phyloP scores from a whole-genome alignment of 2,888 invertebrate genomes.

The Tricholauxania praeusta region DNA sequence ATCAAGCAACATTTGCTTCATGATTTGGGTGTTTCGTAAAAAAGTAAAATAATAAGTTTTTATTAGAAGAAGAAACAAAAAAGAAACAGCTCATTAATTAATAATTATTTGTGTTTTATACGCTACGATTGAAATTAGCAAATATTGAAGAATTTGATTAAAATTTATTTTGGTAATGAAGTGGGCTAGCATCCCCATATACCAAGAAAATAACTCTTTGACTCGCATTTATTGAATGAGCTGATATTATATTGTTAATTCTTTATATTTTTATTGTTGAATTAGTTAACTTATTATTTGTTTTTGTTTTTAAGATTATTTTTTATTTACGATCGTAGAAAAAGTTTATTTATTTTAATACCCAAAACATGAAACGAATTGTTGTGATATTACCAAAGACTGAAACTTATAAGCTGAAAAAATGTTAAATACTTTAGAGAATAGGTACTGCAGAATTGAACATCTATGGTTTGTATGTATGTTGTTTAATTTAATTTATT shows the following conservation, averaged over 20 bases:
- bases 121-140: too few relatives aligned
- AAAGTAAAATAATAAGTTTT: constrained; percentile 26
- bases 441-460: too few relatives aligned
- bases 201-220: not conserved
- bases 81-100: constrained; percentile 27
- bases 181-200: too few relatives aligned
- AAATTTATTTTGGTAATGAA: too few relatives aligned
- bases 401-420: constrained; percentile 30
- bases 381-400: constrained; percentile 42
- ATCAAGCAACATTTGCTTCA: constrained; percentile 66
- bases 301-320: not conserved
- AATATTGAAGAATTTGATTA: too few relatives aligned
- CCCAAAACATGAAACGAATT: constrained; percentile 35
- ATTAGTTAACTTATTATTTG: not conserved
- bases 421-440: not conserved
- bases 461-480: too few relatives aligned
- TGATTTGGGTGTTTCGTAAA: constrained; percentile 67
- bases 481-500: too few relatives aligned
- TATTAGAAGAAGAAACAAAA: constrained; percentile 32
- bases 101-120: constrained; percentile 32
- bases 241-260: not conserved
- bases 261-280: not conserved
- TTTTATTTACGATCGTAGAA: not conserved
- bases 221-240: not conserved
- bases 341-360: constrained; percentile 11